These are phyloP conservation scores for Lochmaea capreae DNA, from an alignment of 2,888 invertebrate species.

Conservation along the genomic window DNA sequence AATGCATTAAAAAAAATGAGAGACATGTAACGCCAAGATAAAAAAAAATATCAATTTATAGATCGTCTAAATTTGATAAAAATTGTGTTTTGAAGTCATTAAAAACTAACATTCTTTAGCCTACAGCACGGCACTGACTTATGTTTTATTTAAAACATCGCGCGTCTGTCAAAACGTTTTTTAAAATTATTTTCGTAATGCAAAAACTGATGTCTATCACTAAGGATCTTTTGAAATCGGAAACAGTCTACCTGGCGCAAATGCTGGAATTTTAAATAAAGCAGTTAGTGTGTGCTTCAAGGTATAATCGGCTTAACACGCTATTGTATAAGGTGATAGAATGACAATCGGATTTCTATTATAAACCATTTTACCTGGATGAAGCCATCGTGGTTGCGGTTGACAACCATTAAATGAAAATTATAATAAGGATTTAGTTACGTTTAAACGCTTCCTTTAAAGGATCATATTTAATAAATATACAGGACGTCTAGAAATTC, in stretches of 20 bases:
- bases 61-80: not conserved
- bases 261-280: slow-evolving; percentile 16
- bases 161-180: not conserved
- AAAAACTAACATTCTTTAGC: no score
- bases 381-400: slow-evolving; percentile 16
- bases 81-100: no score
- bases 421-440: slow-evolving; percentile 3
- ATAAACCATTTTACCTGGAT: slow-evolving; percentile 22
- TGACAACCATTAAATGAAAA: slow-evolving; percentile 22
- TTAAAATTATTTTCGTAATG: not conserved
- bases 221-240: not conserved
- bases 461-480: not conserved
- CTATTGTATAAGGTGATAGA: slow-evolving; percentile 17
- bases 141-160: not conserved
- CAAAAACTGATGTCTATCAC: not conserved
- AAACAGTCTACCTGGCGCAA: not conserved
- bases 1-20: not conserved
- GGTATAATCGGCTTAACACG: slow-evolving; percentile 15
- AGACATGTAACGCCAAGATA: not conserved
- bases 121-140: not conserved
- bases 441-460: not conserved
- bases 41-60: not conserved
- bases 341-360: slow-evolving; percentile 23
- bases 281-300: slow-evolving; percentile 12
- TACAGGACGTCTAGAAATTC: not conserved